Evolutionary conservation across 2,888 invertebrate genomes (phyloP), one percentile per base, ranked within the genome.

Genomic region (Orgyia antiqua): DNA sequence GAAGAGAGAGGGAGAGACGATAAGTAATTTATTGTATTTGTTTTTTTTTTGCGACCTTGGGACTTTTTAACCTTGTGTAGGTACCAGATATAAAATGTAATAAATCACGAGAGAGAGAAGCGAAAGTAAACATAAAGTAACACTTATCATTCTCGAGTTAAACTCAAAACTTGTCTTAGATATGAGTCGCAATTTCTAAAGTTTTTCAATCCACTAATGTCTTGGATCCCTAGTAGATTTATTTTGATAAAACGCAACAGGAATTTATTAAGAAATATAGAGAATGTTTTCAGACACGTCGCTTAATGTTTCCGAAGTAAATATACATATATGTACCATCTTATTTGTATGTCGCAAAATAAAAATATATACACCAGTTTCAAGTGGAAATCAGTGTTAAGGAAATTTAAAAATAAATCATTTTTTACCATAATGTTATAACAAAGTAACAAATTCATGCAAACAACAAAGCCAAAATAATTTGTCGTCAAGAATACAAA

Each of bases 121-220:
- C 18, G 44, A 46, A 46, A 45, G 43, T 45, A 31, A 41, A 36
- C 38, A 27, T 24, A 19, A 24, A 33, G 36, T 15, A 24, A 43
- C 38, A 46, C 38, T 49, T 43, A 47, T 44, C 45, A 45, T 39
- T 31, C 27, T 20, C 13, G 26, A 42, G 37, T 48, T 39, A 37
- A 26, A 36, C 32, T 38, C 41, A 31, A 43, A 44, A 38, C 39
- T 37, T 38, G 27, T 45, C 36, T 36, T 31, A 27, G 41, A 39
- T 47, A 42, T 39, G 42, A 43, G 48, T 44, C 42, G 39, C 49
- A 45, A 56, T 49, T 52, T 37, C 36, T 24, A 44, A 66, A 64
- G 41, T 64, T 66, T 56, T 48, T 41, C 58, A 58, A 61, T 66
- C 36, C 24, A 10, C 53, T 61, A 63, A 66, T 63, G 61, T 47